phyloP scores from a whole-genome alignment of 37 sponge, comb jelly and placozoan genomes.

The Agelas oroides region DNA sequence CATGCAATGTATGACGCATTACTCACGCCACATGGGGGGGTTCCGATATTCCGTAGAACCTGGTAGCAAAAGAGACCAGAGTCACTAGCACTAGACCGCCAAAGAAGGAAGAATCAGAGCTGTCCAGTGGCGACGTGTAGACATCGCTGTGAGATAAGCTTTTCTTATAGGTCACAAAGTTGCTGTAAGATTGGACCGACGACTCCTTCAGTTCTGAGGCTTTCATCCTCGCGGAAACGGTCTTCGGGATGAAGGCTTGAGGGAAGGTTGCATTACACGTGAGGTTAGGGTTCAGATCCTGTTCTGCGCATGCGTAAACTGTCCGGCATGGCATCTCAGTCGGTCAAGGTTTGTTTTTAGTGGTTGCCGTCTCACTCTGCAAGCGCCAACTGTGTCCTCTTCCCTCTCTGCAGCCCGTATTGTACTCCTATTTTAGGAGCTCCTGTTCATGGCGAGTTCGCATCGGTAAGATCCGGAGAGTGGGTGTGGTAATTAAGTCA shows the following conservation, averaged over 20 bases:
- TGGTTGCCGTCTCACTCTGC: background rate
- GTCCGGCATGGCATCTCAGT: slow-evolving; percentile 22
- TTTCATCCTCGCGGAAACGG: background rate
- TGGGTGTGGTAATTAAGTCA: background rate
- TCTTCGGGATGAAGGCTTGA: no score
- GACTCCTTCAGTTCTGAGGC: background rate
- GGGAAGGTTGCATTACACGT: no score
- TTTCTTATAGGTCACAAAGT: background rate
- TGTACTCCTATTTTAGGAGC: slow-evolving; percentile 97
- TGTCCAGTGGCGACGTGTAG: slow-evolving; percentile 57
- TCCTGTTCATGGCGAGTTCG: slow-evolving; percentile 98
- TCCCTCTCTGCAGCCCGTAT: slow-evolving; percentile 74
- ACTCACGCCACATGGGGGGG: slow-evolving; percentile 91
- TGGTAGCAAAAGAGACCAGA: slow-evolving; percentile 55
- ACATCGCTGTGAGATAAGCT: background rate
- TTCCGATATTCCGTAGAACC: slow-evolving; percentile 78
- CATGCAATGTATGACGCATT: no score
- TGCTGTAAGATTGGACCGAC: background rate
- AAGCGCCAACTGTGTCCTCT: no score
- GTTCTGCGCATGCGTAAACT: background rate
- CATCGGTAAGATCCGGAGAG: slow-evolving; percentile 67
- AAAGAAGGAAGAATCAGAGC: slow-evolving; percentile 35
- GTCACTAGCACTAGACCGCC: slow-evolving; percentile 55
- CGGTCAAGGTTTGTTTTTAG: background rate
- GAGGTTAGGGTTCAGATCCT: background rate